These are phyloP conservation scores for Corythornis cristatus DNA, from an alignment of 2,113 vertebrate species.

Conservation along the genomic window DNA sequence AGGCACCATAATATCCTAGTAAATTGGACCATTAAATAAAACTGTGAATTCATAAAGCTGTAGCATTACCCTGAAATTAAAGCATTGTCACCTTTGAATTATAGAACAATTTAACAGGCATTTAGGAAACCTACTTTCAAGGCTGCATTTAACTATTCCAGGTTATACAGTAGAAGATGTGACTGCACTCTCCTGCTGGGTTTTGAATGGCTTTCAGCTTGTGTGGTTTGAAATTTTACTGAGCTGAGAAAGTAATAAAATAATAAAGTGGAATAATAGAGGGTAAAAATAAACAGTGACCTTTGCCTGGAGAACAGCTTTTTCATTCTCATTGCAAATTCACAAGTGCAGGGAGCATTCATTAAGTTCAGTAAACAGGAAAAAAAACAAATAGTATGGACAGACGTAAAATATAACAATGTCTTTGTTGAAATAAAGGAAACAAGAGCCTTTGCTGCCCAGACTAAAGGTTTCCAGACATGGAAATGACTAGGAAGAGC, in stretches of 20 bases:
- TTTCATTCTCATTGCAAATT: slow-evolving; percentile 13
- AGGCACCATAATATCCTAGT: slow-evolving; percentile 65
- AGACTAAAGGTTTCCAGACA: neutral
- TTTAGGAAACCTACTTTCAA: slow-evolving; percentile 68
- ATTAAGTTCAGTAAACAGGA: slow-evolving; percentile 30
- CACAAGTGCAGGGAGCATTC: neutral
- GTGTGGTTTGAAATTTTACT: slow-evolving; percentile 22
- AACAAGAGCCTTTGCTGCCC: neutral
- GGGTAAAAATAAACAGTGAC: slow-evolving; percentile 4
- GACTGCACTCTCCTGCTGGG: neutral
- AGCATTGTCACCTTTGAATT: slow-evolving; percentile 75
- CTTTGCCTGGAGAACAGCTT: neutral
- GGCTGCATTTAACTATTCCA: slow-evolving; percentile 38
- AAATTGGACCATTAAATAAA: slow-evolving; percentile 78
- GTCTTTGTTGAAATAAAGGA: neutral
- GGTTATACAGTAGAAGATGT: neutral
- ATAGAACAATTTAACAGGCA: slow-evolving; percentile 66
- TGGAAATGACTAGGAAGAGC: neutral
- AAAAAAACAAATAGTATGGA: neutral
- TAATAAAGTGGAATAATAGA: slow-evolving; percentile 9
- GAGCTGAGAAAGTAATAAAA: slow-evolving; percentile 59
- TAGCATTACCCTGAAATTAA: slow-evolving; percentile 75
- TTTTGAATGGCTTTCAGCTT: slow-evolving; percentile 43
- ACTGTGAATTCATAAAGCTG: slow-evolving; percentile 70
- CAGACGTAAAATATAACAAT: neutral